Conservation (phyloP, 2,888 invertebrate species). For the Chrysolina oricalcia region DNA sequence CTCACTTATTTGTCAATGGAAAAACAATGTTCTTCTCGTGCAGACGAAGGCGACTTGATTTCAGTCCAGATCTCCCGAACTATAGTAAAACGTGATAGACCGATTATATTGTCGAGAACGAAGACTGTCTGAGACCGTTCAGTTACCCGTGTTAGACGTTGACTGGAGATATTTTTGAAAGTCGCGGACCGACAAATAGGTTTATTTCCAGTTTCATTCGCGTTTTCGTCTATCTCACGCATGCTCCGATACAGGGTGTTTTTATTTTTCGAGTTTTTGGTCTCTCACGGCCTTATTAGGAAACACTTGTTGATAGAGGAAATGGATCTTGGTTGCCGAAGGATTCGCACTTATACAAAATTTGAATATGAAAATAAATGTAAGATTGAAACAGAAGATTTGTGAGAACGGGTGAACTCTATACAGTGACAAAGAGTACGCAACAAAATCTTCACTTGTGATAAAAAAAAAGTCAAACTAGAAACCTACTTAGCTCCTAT, state of each 20-base stretch:
- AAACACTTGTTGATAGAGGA: background rate
- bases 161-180: conserved; percentile 54
- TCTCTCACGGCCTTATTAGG: conserved; percentile 3
- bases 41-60: background rate
- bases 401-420: too few species aligned
- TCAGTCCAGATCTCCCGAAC: conserved; percentile 4
- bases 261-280: background rate
- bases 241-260: conserved; percentile 25
- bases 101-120: background rate
- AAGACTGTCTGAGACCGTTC: conserved; percentile 37
- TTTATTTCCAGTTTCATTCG: conserved; percentile 28
- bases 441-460: too few species aligned
- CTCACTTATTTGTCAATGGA: background rate
- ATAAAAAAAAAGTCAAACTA: background rate
- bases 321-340: background rate
- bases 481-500: too few species aligned
- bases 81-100: conserved; percentile 40
- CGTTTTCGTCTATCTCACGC: conserved; percentile 29
- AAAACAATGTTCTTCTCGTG: background rate
- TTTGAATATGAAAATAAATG: too few species aligned
- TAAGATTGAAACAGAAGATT: too few species aligned
- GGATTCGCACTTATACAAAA: background rate
- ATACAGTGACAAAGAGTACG: too few species aligned
- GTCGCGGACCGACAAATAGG: conserved; percentile 44
- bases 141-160: conserved; percentile 47